phyloP scores from a whole-genome alignment of 30 jellyfish, hydroid and myxozoan species.

The Pelagia noctiluca region DNA sequence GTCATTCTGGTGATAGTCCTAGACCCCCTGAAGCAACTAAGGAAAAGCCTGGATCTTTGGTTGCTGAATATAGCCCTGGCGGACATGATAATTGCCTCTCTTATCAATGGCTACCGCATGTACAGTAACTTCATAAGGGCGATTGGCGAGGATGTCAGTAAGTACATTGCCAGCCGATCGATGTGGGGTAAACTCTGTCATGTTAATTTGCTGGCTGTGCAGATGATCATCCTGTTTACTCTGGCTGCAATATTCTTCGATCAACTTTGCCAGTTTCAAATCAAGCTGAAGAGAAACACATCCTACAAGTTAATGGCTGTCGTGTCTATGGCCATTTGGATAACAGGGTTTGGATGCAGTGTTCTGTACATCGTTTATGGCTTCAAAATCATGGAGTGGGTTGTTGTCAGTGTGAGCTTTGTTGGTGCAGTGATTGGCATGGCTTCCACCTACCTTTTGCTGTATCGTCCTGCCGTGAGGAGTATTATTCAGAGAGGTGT shows the following conservation, averaged over 20 bases:
- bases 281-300: background rate
- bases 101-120: background rate
- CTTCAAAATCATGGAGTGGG: background rate
- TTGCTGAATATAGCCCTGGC: background rate
- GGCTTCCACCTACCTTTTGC: background rate
- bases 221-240: no score
- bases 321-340: background rate
- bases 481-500: no score
- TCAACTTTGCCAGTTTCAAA: background rate
- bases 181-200: background rate
- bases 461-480: background rate
- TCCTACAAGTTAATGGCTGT: background rate
- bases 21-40: background rate
- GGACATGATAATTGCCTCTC: background rate
- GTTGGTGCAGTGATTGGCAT: background rate
- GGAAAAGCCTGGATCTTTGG: background rate
- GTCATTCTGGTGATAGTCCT: background rate
- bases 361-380: background rate
- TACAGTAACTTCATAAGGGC: background rate
- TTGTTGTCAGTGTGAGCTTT: background rate
- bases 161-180: background rate
- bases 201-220: background rate
- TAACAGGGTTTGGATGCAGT: background rate
- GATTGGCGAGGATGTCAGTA: background rate
- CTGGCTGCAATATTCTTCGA: background rate